Evolutionary conservation across 1,140 invertebrate species (phyloP).

Genomic region (Chironomus tepperi): DNA sequence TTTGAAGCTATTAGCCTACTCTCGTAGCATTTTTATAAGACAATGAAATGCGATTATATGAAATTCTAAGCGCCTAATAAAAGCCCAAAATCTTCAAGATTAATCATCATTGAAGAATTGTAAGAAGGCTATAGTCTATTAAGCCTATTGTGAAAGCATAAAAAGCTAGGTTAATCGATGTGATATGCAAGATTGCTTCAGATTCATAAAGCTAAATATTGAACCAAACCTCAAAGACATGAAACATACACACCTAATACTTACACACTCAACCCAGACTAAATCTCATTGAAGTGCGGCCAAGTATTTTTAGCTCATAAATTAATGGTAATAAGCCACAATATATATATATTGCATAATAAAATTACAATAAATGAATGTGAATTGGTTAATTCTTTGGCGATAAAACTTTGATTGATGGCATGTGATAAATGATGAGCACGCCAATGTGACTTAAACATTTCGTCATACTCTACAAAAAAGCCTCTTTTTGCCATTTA

Average conservation of each 20-base stretch:
- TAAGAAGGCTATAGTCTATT: neutral
- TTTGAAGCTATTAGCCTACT: too few species aligned
- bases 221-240: too few species aligned
- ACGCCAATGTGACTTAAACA: neutral
- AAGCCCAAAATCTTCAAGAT: neutral
- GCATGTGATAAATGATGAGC: too few species aligned
- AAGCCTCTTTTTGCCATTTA: neutral
- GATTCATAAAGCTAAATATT: neutral
- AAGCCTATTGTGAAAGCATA: neutral
- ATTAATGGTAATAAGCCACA: too few species aligned
- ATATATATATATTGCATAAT: too few species aligned
- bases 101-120: neutral
- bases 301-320: neutral
- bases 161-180: constrained; percentile 2
- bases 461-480: neutral
- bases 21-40: too few species aligned
- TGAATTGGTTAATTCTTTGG: too few species aligned
- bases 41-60: too few species aligned
- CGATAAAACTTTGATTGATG: too few species aligned
- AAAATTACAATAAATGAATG: too few species aligned
- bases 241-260: neutral
- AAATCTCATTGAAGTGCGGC: constrained; percentile 1
- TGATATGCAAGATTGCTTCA: neutral
- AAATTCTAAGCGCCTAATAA: too few species aligned
- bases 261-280: neutral